Conservation (phyloP, 2,113 vertebrate genomes). For the Archilochus colubris region DNA sequence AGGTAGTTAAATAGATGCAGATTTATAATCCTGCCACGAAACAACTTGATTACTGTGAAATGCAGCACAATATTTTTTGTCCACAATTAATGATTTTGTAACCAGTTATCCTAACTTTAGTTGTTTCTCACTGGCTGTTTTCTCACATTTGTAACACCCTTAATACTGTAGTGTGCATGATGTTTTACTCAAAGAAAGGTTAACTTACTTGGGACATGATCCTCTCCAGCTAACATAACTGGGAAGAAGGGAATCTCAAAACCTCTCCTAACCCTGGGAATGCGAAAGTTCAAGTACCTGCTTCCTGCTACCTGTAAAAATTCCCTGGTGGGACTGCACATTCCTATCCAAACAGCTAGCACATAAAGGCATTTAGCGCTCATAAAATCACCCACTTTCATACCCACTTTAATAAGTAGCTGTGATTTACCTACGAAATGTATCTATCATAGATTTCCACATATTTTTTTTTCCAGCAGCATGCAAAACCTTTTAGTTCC, state of each 20-base stretch:
- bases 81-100: not conserved
- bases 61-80: not conserved
- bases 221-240: not conserved
- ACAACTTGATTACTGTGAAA: not conserved
- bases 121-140: not conserved
- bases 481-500: slow-evolving; percentile 94
- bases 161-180: no score
- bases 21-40: not conserved
- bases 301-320: slow-evolving; percentile 6
- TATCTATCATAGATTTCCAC: slow-evolving; percentile 77
- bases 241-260: not conserved
- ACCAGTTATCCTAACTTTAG: not conserved
- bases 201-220: not conserved
- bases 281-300: not conserved
- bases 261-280: not conserved
- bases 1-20: not conserved
- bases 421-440: slow-evolving; percentile 81
- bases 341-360: slow-evolving; percentile 44
- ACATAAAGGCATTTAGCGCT: slow-evolving; percentile 42
- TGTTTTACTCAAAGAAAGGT: not conserved
- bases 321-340: not conserved
- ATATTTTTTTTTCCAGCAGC: slow-evolving; percentile 83
- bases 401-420: slow-evolving; percentile 72
- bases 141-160: not conserved
- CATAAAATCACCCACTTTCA: slow-evolving; percentile 65